Base-by-base conservation (phyloP, 2,113 vertebrate genomes). In the Penelope pileata region DNA sequence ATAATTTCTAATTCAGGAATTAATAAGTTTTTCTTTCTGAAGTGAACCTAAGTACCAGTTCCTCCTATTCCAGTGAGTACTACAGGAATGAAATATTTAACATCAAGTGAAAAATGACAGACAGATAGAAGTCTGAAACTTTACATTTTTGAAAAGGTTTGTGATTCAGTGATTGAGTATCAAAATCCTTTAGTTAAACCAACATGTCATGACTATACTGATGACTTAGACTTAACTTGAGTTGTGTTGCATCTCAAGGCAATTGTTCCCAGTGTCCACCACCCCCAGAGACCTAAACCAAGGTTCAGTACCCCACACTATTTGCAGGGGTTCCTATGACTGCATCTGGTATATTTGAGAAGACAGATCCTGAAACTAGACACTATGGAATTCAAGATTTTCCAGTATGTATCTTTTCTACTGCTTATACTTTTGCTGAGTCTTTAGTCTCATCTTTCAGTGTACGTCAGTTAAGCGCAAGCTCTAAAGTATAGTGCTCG, bases 81-180 rank as follows among this genome's bases (percentile, higher is more conserved):
- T n/a, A 22, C 36, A 53, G 86, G 40, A 27, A 81, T 18, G 43
- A 86, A 84, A 48, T 45, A 75, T 34, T 69, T 69, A 84, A 10
- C 36, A 86, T 45, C 27, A 69, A 74, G 10, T 34, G 54, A 62
- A 50, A 69, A 72, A 53, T 18, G 6, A 36, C 26, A 94, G 38
- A 6, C 51, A 91, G 67, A 70, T 0, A 70, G 56, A 77, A 89
- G 18, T 4, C 3, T 14, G 7, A 15, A 73, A 51, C 17, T 47
- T 76, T 15, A 86, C 3, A 66, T 80, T 89, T 83, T n/a, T 23
- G n/a, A 86, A 86, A 68, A 11, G 3, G 17, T 19, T 43, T 78
- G 21, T 48, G 45, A 86, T 66, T 70, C 1, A 0, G 17, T 76
- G 36, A 26, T 30, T 0, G 0, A 7, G 0, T 48, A 91, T 27